Evolutionary conservation across 2,113 vertebrate species (phyloP), one percentile per base, ranked within the genome.

Genomic region (Anarhynchus alexandrinus): DNA sequence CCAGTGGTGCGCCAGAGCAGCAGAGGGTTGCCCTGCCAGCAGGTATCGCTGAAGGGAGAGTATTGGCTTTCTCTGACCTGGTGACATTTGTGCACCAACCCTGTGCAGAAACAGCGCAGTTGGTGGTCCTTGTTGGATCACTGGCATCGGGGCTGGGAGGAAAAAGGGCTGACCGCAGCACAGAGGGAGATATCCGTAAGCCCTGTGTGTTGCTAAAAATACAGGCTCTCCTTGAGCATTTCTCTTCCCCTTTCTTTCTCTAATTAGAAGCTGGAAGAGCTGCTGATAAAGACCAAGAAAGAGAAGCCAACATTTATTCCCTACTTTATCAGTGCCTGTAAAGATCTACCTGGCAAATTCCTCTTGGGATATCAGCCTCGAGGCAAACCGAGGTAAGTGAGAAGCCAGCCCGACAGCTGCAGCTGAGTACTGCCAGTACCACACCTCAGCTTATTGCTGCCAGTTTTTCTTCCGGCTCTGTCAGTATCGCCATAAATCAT

Each of bases 231-330:
- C 26, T 73, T 57, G 32, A 95, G 34, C 21, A 13, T 97, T 93
- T 96, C 32, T 92, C 43, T 85, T 88, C 91, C 38, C 19, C 12
- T 57, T 74, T 91, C 84, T 88, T n/a, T 83, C 88, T 95, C 64
- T 95, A 20, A 94, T 93, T 94, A 99, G 99, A 99, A 99, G 98
- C 99, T 99, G 99, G 99, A 99, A 97, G 99, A 99, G 92, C 91
- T 99, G 34, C 97, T 99, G 84, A 93, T 99, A 93, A 99, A 98
- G 97, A 97, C 98, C 73, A 99, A 99, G 98, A 99, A 99, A 95
- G 99, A 99, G 97, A 99, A 99, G 94, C 99, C 99, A 32, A 99
- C 99, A 18, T 99, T 99, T 96, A 99, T 99, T 97, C 99, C 99
- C 21, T 99, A 99, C 96, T 99, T 98, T 93, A 98, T 99, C 94